Evolutionary conservation across 2,888 invertebrate genomes (phyloP).

Genomic region (Bibio marci): DNA sequence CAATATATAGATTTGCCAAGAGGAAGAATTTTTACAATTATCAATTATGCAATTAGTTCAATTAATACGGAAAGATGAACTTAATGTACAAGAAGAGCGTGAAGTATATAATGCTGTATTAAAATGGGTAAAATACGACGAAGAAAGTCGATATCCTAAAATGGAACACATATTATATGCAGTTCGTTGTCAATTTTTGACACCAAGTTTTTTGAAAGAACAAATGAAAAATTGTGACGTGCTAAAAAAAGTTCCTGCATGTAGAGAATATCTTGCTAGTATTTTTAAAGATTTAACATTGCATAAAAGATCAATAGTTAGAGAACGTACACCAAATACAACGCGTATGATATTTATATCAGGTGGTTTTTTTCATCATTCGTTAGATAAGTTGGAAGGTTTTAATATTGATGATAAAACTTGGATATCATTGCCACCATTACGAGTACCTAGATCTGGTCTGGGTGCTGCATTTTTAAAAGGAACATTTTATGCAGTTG

Average conservation of each 20-base stretch:
- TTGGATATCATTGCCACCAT: constrained; percentile 64
- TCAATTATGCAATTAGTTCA: constrained; percentile 63
- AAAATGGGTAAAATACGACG: constrained; percentile 81
- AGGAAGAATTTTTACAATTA: constrained; percentile 80
- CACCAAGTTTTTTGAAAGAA: constrained; percentile 77
- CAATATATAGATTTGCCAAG: constrained; percentile 57
- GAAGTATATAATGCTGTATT: constrained; percentile 86
- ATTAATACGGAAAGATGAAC: constrained; percentile 73
- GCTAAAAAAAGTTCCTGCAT: constrained; percentile 72
- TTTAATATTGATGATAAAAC: constrained; percentile 73
- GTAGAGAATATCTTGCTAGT: constrained; percentile 73
- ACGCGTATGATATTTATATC: constrained; percentile 82
- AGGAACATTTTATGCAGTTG: constrained; percentile 82
- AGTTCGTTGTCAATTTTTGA: constrained; percentile 81
- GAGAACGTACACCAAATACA: constrained; percentile 73
- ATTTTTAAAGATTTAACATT: constrained; percentile 82
- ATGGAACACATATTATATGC: constrained; percentile 79
- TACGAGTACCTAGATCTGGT: constrained; percentile 79
- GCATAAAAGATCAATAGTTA: constrained; percentile 70
- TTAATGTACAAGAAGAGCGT: constrained; percentile 80
- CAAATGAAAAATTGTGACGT: constrained; percentile 84
- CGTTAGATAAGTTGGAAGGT: constrained; percentile 73
- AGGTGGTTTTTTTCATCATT: constrained; percentile 76
- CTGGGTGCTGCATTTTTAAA: constrained; percentile 72
- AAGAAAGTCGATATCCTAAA: constrained; percentile 63